A percentile compares a stretch with the other conserved stretches of the same genome.
Conservation (phyloP, 2,888 invertebrate species). For the Rosalia funebris region DNA sequence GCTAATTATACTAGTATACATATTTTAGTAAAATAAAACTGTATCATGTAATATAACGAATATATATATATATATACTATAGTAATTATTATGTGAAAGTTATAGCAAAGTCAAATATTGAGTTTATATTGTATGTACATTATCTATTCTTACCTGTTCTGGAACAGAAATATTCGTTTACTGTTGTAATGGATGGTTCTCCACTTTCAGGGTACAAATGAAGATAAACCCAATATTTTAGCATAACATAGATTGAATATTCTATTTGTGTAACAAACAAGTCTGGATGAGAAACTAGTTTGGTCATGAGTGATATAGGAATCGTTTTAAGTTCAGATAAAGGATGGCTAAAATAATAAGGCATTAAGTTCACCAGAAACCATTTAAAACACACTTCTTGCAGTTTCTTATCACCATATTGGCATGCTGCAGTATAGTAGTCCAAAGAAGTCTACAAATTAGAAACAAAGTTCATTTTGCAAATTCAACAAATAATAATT, state of each 20-base stretch:
- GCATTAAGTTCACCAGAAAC: conserved; percentile 76
- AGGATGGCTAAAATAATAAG: conserved; percentile 68
- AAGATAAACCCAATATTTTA: conserved; percentile 76
- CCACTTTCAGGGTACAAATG: conserved; percentile 61
- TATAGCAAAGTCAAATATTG: too few relatives aligned
- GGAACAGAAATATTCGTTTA: conserved; percentile 63
- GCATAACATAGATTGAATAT: conserved; percentile 77
- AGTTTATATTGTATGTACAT: too few relatives aligned
- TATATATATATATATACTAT: too few relatives aligned
- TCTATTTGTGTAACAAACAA: conserved; percentile 82
- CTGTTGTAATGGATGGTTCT: conserved; percentile 52
- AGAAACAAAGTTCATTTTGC: neutral
- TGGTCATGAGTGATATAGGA: conserved; percentile 73
- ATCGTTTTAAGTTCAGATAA: conserved; percentile 70
- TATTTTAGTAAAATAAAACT: too few relatives aligned
- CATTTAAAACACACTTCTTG: conserved; percentile 74
- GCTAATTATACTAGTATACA: too few relatives aligned
- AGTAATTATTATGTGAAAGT: too few relatives aligned
- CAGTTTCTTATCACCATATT: conserved; percentile 74
- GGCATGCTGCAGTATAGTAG: conserved; percentile 75
- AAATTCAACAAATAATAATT: neutral
- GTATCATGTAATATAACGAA: too few relatives aligned
- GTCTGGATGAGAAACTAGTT: conserved; percentile 71
- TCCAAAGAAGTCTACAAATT: conserved; percentile 70
- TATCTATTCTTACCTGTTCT: conserved; percentile 55